Conservation (phyloP, 2,888 invertebrate genomes). For the Polietes domitor region DNA sequence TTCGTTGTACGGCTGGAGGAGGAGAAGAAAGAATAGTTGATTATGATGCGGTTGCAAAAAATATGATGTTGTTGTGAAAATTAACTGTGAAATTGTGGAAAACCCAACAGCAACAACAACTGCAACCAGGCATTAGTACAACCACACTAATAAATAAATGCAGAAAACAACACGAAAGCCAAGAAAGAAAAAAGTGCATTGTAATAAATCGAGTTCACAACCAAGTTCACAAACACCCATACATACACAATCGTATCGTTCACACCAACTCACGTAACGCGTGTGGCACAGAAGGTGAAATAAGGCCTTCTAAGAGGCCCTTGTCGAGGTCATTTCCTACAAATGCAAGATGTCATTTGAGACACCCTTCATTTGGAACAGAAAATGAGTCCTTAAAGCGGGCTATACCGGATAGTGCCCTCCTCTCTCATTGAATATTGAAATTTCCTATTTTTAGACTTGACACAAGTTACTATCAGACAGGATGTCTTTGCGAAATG, state of each 20-base stretch:
- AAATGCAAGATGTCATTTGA: no score
- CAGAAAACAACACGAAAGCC: slow-evolving; percentile 38
- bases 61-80: slow-evolving; percentile 55
- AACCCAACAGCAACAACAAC: slow-evolving; percentile 43
- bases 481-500: no score
- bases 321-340: no score
- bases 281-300: no score
- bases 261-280: no score
- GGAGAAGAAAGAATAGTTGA: slow-evolving; percentile 54
- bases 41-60: slow-evolving; percentile 61
- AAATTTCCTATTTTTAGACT: no score
- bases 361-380: no score
- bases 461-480: no score
- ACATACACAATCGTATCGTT: background rate
- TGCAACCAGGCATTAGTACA: slow-evolving; percentile 48
- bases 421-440: no score
- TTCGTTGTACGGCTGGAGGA: background rate
- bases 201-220: slow-evolving; percentile 50
- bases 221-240: slow-evolving; percentile 44
- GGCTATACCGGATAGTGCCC: no score
- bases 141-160: slow-evolving; percentile 54
- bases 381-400: no score
- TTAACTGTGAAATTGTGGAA: slow-evolving; percentile 59
- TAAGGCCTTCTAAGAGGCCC: no score
- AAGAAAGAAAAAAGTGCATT: slow-evolving; percentile 48